Conservation (phyloP, 2,888 invertebrate species). For the Dusona sp. region DNA sequence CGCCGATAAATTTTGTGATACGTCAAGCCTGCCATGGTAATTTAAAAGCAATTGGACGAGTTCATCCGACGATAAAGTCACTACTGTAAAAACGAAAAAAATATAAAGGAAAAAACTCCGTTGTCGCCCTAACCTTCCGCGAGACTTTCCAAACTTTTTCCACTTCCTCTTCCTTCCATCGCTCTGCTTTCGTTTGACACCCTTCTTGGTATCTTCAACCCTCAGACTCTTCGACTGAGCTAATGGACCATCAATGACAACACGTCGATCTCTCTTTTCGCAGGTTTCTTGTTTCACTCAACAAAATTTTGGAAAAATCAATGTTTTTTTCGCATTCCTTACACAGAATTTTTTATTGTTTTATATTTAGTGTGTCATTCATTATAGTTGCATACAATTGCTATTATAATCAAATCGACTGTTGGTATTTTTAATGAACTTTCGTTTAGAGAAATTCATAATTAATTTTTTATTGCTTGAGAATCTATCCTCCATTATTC, state of each 20-base stretch:
- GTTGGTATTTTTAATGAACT: background rate
- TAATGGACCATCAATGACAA: slow-evolving; percentile 61
- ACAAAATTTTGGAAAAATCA: background rate
- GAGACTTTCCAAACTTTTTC: slow-evolving; percentile 36
- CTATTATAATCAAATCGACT: background rate
- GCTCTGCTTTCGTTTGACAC: background rate
- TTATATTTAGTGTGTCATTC: background rate
- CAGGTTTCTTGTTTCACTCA: background rate
- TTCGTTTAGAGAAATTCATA: background rate
- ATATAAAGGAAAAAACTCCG: slow-evolving; percentile 11
- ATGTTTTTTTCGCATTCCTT: too few species aligned
- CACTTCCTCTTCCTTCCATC: background rate
- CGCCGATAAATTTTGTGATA: slow-evolving; percentile 75
- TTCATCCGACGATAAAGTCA: slow-evolving; percentile 73
- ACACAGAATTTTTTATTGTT: background rate
- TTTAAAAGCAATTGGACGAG: slow-evolving; percentile 78
- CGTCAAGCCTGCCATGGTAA: slow-evolving; percentile 71
- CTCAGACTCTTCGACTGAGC: slow-evolving; percentile 19
- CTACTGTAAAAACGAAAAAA: slow-evolving; percentile 5
- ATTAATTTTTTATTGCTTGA: background rate
- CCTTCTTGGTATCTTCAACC: background rate
- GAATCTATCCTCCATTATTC: background rate
- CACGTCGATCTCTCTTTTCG: slow-evolving; percentile 20
- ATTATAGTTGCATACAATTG: too few species aligned
- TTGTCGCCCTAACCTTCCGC: background rate